Conservation (phyloP, 2,888 invertebrate species). For the Eupithecia pulchellata region DNA sequence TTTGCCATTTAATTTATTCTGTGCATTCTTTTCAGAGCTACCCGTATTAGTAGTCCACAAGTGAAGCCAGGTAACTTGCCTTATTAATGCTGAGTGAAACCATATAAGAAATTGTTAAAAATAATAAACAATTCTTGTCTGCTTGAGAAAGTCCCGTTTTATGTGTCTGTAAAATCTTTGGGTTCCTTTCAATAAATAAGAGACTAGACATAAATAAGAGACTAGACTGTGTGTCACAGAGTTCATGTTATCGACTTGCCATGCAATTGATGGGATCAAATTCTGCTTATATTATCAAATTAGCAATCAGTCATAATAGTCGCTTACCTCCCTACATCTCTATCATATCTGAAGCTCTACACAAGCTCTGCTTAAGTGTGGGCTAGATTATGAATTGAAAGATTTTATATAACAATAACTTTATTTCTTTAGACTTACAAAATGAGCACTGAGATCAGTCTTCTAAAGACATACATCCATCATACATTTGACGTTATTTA, state of each 20-base stretch:
- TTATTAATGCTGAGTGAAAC: slow-evolving; percentile 17
- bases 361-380: too few species aligned
- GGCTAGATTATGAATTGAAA: too few species aligned
- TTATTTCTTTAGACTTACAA: too few species aligned
- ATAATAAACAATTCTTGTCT: background rate
- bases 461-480: background rate
- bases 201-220: background rate
- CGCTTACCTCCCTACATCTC: too few species aligned
- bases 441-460: too few species aligned
- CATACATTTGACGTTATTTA: background rate
- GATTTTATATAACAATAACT: too few species aligned
- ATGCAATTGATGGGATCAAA: background rate
- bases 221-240: background rate
- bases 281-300: background rate
- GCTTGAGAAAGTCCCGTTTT: slow-evolving; percentile 13
- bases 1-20: slow-evolving; percentile 76
- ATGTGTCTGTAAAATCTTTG: background rate
- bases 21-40: slow-evolving; percentile 84
- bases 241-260: background rate
- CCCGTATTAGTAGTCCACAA: slow-evolving; percentile 65
- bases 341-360: too few species aligned
- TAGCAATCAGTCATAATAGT: background rate
- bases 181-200: too few species aligned
- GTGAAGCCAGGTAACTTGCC: slow-evolving; percentile 54
- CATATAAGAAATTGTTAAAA: background rate